Percentiles rank a stretch among this genome's conserved stretches.
These are phyloP conservation scores for Rhinopomastus cyanomelas DNA, from an alignment of 2,113 vertebrate genomes.

Conservation along the genomic window DNA sequence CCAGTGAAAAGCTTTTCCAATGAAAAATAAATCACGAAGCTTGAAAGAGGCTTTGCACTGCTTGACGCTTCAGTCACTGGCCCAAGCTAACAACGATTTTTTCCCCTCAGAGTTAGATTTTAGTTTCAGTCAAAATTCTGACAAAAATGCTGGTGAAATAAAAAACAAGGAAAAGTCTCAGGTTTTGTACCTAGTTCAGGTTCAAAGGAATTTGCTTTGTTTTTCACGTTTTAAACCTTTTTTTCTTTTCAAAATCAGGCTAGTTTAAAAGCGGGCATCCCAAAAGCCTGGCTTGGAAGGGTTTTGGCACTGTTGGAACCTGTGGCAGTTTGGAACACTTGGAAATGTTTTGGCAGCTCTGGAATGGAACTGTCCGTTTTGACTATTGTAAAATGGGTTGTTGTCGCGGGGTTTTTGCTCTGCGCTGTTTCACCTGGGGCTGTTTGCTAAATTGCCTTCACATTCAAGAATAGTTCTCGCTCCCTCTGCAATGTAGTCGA, in stretches of 20 bases:
- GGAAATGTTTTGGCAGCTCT: slow-evolving; percentile 41
- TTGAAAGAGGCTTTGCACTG: neutral
- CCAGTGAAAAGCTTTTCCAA: neutral
- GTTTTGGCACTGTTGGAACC: no score
- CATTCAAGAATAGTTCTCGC: slow-evolving; percentile 10
- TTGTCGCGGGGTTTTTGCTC: slow-evolving; percentile 3
- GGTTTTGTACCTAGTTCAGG: neutral
- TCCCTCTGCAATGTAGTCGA: slow-evolving; percentile 20
- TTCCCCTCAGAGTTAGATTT: neutral
- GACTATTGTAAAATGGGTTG: slow-evolving; percentile 6
- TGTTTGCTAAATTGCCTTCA: slow-evolving; percentile 43
- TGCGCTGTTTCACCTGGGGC: slow-evolving; percentile 26
- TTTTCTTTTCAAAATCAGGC: neutral
- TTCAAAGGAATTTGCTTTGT: neutral
- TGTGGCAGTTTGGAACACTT: no score
- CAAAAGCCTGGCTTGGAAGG: slow-evolving; percentile 36
- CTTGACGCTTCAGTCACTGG: neutral
- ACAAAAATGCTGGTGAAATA: neutral
- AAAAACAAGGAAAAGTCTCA: neutral
- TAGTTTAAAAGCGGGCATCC: slow-evolving; percentile 16
- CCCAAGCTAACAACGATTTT: neutral
- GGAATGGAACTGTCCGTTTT: neutral
- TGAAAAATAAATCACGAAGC: neutral
- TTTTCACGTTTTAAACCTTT: slow-evolving; percentile 22
- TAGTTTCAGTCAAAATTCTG: neutral